These are phyloP conservation scores for Micrasema longulum DNA, from an alignment of 1,140 invertebrate species.

Conservation along the genomic window DNA sequence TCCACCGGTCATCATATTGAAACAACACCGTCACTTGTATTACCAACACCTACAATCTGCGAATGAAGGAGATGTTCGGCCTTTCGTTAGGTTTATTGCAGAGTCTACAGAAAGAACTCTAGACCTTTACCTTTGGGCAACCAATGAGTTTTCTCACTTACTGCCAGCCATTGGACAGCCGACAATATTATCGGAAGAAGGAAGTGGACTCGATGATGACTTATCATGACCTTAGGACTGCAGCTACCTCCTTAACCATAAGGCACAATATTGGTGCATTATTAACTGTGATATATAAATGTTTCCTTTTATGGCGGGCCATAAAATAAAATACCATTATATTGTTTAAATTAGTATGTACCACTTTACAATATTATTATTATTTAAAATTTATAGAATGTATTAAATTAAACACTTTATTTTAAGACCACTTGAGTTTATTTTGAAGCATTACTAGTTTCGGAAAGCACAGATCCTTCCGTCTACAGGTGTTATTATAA, in stretches of 20 bases:
- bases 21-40: slow-evolving; percentile 86
- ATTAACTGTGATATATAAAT: slow-evolving; percentile 33
- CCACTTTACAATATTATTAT: slow-evolving; percentile 1
- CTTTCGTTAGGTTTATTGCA: slow-evolving; percentile 95
- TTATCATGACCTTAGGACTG: slow-evolving; percentile 35
- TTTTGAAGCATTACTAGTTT: no score
- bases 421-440: no score
- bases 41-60: slow-evolving; percentile 91
- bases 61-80: slow-evolving; percentile 91
- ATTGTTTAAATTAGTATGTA: neutral
- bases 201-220: slow-evolving; percentile 44
- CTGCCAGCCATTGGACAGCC: slow-evolving; percentile 69
- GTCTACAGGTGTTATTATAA: no score
- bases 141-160: slow-evolving; percentile 71
- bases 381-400: neutral
- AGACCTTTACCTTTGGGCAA: slow-evolving; percentile 93
- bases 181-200: slow-evolving; percentile 57
- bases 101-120: slow-evolving; percentile 93
- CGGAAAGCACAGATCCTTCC: no score
- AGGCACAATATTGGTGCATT: slow-evolving; percentile 18
- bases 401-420: no score
- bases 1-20: slow-evolving; percentile 94
- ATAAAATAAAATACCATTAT: no score
- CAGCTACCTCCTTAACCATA: slow-evolving; percentile 19
- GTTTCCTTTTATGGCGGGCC: slow-evolving; percentile 37